Evolutionary conservation across 2,797 vertebrate genomes (phyloP), one percentile per base, ranked within the genome.

Genomic region (Mionectes olivaceus): DNA sequence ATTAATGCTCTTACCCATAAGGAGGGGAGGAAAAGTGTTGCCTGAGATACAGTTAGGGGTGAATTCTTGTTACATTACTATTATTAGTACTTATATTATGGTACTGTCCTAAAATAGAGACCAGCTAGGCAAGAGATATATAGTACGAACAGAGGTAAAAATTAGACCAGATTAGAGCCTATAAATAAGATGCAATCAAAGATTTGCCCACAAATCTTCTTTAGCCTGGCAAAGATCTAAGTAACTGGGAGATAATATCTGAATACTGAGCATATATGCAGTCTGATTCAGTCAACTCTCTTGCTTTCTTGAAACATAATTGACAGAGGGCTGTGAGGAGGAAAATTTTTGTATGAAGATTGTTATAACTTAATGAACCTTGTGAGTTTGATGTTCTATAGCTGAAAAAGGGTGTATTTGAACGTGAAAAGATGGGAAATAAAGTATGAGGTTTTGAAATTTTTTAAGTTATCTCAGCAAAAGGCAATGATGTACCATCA

Each of bases 301-400:
- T 73, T 82, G 18, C 55, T 87, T 89, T 85, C 60, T 91, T 93
- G n/a, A 39, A 56, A 69, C 18, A n/a, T 57, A 95, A 89, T 83
- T 93, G 74, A 57, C 61, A 89, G 53, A 91, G 7, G 9, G 14
- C 24, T 88, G 76, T 75, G n/a, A 95, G 61, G 50, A 93, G 44
- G 44, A 92, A 90, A 79, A 50, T 59, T 77, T 82, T 90, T 59
- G 13, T 33, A 69, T 73, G 55, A 81, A 80, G 85, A 83, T 91
- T 94, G 49, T 93, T 86, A 84, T 78, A 94, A 70, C n/a, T 81
- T 79, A 94, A 89, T 83, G 70, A 94, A 93, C 55, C 60, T 59
- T 94, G 67, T 77, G 49, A 89, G 9, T 79, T 52, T 46, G 49
- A 49, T 86, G 60, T 74, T 18, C n/a, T 71, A 68, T 88, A 87